A percentile compares a stretch with the other conserved stretches of the same genome.
These are phyloP conservation scores for Drosophila parvula DNA, from an alignment of 1,140 invertebrate genomes.

Conservation along the genomic window DNA sequence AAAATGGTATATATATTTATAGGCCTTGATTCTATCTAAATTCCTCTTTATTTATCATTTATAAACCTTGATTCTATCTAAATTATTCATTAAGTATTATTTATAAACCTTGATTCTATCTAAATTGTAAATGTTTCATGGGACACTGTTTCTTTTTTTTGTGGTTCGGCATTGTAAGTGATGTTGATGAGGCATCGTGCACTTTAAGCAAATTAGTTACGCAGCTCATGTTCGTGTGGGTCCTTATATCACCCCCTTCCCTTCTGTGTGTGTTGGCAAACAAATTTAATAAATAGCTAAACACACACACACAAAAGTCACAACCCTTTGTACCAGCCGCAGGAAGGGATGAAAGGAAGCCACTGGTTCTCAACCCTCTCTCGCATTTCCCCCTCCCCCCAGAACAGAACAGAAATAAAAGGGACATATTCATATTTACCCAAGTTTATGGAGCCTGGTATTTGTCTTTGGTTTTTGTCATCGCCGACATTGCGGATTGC, in stretches of 20 bases:
- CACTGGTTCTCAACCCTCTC: conserved; percentile 25
- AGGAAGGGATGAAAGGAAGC: conserved; percentile 12
- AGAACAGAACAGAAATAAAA: conserved; percentile 1
- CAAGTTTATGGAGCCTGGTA: conserved; percentile 73
- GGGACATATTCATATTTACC: conserved; percentile 77
- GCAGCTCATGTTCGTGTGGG: conserved; percentile 73
- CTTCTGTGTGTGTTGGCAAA: conserved; percentile 59
- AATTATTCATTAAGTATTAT: too few relatives aligned
- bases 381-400: neutral
- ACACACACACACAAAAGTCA: conserved; percentile 70
- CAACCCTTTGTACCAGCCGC: conserved; percentile 65
- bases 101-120: neutral
- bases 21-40: too few relatives aligned
- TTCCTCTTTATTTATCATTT: too few relatives aligned
- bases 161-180: conserved; percentile 27
- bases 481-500: conserved; percentile 53
- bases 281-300: conserved; percentile 83
- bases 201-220: conserved; percentile 82
- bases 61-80: too few relatives aligned
- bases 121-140: neutral
- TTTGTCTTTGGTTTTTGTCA: conserved; percentile 61
- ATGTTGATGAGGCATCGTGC: conserved; percentile 74
- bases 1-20: too few relatives aligned
- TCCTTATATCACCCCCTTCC: conserved; percentile 25
- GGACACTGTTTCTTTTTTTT: conserved; percentile 38